phyloP scores from a whole-genome alignment of 1,140 invertebrate species.

The Lepidurus apus region DNA sequence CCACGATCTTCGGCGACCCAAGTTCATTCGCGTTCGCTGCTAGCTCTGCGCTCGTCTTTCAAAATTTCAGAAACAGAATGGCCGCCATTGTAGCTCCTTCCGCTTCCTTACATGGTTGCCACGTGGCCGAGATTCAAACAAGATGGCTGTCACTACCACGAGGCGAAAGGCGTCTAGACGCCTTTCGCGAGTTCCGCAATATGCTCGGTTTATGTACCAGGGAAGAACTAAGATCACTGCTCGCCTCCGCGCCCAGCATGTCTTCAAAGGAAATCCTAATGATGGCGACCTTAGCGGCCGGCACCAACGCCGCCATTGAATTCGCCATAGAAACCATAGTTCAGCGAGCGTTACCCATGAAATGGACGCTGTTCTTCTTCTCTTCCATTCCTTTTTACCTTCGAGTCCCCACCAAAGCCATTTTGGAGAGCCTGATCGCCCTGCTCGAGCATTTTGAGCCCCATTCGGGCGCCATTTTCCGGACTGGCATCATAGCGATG shows the following conservation, averaged over 20 bases:
- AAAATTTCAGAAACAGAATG: background rate
- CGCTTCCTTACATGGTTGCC: background rate
- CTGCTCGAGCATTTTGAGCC: background rate
- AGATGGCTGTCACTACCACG: background rate
- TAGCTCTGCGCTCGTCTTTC: background rate
- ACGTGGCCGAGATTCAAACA: background rate
- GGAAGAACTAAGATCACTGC: background rate
- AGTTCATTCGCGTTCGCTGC: background rate
- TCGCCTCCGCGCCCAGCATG: background rate
- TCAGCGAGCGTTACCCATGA: background rate
- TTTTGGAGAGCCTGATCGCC: background rate
- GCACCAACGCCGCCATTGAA: background rate
- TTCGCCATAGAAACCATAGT: conserved; percentile 4
- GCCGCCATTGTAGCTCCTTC: background rate
- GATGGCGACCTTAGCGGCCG: background rate
- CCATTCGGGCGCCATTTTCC: background rate
- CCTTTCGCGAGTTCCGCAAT: background rate
- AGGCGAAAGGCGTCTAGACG: background rate
- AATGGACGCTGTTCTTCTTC: background rate
- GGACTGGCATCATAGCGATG: background rate
- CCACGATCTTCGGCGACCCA: background rate
- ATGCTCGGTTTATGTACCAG: background rate
- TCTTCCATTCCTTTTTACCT: background rate
- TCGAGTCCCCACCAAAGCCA: background rate
- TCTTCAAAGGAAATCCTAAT: background rate